Conservation (phyloP, 2,888 invertebrate genomes). For the Euclidia mi region DNA sequence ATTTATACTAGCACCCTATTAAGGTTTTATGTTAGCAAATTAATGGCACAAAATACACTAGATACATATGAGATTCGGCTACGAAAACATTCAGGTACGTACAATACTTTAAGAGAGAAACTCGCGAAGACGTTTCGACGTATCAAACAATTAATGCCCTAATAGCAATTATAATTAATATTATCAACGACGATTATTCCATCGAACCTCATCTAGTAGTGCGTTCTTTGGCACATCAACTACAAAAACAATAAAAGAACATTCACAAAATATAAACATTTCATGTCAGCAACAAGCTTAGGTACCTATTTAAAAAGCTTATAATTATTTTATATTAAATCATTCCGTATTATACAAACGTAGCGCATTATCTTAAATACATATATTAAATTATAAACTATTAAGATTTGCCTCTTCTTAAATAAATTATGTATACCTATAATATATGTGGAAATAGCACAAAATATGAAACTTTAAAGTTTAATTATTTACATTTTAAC, state of each 20-base stretch:
- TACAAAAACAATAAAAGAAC: conserved; percentile 48
- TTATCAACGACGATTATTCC: neutral
- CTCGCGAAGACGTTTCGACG: conserved; percentile 33
- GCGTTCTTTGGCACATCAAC: conserved; percentile 66
- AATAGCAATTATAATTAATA: neutral
- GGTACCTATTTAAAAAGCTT: conserved; percentile 5
- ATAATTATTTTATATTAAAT: neutral
- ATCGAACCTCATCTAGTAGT: conserved; percentile 24
- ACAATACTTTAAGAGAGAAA: conserved; percentile 28
- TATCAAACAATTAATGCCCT: conserved; percentile 24
- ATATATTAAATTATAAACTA: conserved; percentile 1
- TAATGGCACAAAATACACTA: conserved; percentile 13
- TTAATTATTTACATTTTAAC: neutral
- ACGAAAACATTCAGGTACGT: conserved; percentile 46
- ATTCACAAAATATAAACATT: conserved; percentile 47
- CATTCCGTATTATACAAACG: conserved; percentile 2
- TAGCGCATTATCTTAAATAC: conserved; percentile 12
- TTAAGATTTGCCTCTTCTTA: too few species aligned
- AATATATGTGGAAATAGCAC: too few species aligned
- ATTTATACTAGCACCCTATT: neutral
- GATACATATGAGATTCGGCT: conserved; percentile 22
- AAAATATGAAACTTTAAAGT: neutral
- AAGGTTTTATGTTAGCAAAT: neutral
- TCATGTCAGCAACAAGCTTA: conserved; percentile 39
- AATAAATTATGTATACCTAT: too few species aligned